Percentiles rank a stretch among this genome's conserved stretches.
phyloP scores from a whole-genome alignment of 2,888 invertebrate species.

The Tinea trinotella region DNA sequence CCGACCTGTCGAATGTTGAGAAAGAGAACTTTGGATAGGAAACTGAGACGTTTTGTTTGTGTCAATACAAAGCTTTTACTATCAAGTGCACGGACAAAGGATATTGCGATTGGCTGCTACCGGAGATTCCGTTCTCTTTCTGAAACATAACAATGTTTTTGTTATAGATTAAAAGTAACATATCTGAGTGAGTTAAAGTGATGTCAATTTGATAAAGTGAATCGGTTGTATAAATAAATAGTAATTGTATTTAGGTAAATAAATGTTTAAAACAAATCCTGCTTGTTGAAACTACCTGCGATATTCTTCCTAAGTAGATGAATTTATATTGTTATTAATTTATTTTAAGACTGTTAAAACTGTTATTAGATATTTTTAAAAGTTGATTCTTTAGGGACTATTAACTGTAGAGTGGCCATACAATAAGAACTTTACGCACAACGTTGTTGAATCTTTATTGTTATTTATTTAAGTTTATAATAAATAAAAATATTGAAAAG shows the following conservation, averaged over 20 bases:
- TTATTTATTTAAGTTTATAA: constrained; percentile 1
- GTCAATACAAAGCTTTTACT: constrained; percentile 69
- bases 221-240: constrained; percentile 26
- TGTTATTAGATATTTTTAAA: constrained; percentile 13
- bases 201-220: constrained; percentile 53
- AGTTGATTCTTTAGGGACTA: constrained; percentile 7
- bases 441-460: constrained; percentile 10
- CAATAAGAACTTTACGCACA: constrained; percentile 14
- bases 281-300: constrained; percentile 62
- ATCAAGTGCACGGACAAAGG: constrained; percentile 70
- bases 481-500: background rate
- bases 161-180: constrained; percentile 39
- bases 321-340: constrained; percentile 1
- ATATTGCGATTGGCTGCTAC: constrained; percentile 23
- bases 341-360: background rate
- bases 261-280: constrained; percentile 23
- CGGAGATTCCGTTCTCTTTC: constrained; percentile 32
- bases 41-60: constrained; percentile 69
- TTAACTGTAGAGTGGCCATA: constrained; percentile 7
- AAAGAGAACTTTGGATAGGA: constrained; percentile 58
- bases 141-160: constrained; percentile 40
- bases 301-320: constrained; percentile 42
- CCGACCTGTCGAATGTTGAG: constrained; percentile 65
- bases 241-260: background rate
- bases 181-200: constrained; percentile 47